Evolutionary conservation across 2,797 vertebrate species (phyloP).

Genomic region (Anomalospiza imberbis): DNA sequence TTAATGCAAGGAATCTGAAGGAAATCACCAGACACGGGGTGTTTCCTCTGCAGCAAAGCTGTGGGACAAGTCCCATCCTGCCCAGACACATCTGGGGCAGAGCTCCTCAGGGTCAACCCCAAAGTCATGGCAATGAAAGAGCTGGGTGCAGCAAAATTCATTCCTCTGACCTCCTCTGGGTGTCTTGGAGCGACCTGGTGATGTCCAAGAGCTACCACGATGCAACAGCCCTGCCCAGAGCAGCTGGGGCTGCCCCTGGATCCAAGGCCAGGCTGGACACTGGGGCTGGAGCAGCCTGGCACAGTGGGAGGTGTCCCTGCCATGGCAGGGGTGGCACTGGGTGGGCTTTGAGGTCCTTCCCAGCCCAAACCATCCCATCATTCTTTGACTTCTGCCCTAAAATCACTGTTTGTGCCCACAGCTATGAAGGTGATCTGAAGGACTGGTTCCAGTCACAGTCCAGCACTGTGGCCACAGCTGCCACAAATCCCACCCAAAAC

Average conservation of each 20-base stretch:
- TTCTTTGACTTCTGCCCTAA: not conserved
- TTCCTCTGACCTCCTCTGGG: not conserved
- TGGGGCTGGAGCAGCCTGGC: not conserved
- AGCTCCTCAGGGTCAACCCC: not conserved
- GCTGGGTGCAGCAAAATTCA: not conserved
- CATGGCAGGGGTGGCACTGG: not conserved
- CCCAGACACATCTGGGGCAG: not conserved
- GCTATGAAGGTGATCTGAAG: not conserved
- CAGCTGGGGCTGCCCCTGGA: not conserved
- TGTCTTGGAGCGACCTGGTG: not conserved
- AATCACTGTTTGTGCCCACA: not conserved
- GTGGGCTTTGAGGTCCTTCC: not conserved
- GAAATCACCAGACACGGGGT: rapidly evolving
- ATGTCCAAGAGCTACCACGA: not conserved
- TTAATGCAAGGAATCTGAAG: not conserved
- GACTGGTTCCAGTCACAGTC: not conserved
- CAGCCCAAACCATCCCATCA: not conserved
- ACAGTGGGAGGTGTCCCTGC: not conserved
- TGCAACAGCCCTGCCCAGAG: not conserved
- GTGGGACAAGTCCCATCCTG: too few species aligned
- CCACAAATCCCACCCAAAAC: not conserved
- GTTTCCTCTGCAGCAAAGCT: not conserved
- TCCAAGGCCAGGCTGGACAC: not conserved
- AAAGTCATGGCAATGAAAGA: not conserved
- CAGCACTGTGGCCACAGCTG: too few species aligned